A percentile compares a stretch with the other conserved stretches of the same genome.
Conservation (phyloP, 2,797 vertebrate genomes). For the Enoplosus armatus region DNA sequence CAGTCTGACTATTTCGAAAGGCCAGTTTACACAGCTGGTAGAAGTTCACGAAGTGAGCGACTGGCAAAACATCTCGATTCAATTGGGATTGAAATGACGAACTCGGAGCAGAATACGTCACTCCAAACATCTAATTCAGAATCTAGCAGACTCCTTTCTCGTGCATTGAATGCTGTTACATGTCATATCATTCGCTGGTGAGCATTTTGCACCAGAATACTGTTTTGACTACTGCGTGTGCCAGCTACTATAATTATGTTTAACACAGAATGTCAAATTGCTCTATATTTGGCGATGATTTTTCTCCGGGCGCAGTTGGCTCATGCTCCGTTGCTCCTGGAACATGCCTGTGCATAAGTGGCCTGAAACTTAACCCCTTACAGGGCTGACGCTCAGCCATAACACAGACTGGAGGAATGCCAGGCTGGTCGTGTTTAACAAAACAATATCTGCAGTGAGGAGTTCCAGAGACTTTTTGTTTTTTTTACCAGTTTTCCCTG, state of each 20-base stretch:
- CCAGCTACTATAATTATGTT: slow-evolving; percentile 82
- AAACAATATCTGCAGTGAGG: slow-evolving; percentile 73
- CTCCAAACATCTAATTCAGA: slow-evolving; percentile 4
- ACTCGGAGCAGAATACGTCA: background rate
- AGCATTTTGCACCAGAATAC: slow-evolving; percentile 29
- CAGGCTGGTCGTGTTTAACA: slow-evolving; percentile 65
- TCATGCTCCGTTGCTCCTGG: slow-evolving; percentile 66
- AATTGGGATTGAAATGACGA: slow-evolving; percentile 25
- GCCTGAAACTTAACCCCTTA: slow-evolving; percentile 80
- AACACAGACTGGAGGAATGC: slow-evolving; percentile 82
- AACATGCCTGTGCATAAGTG: slow-evolving; percentile 78
- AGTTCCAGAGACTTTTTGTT: slow-evolving; percentile 50
- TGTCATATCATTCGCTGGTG: slow-evolving; percentile 30
- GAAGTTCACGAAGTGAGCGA: slow-evolving; percentile 23
- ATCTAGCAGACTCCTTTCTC: slow-evolving; percentile 21
- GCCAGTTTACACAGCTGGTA: slow-evolving; percentile 67
- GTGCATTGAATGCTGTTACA: slow-evolving; percentile 6
- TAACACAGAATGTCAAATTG: slow-evolving; percentile 78
- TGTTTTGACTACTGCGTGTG: slow-evolving; percentile 74
- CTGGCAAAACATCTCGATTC: slow-evolving; percentile 2
- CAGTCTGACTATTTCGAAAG: slow-evolving; percentile 18
- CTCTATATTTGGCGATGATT: slow-evolving; percentile 77
- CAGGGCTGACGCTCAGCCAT: slow-evolving; percentile 75
- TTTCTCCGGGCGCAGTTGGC: slow-evolving; percentile 67
- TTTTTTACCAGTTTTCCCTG: background rate